Evolutionary conservation across 2,797 vertebrate species (phyloP).

Genomic region (Gadopsis marmoratus): DNA sequence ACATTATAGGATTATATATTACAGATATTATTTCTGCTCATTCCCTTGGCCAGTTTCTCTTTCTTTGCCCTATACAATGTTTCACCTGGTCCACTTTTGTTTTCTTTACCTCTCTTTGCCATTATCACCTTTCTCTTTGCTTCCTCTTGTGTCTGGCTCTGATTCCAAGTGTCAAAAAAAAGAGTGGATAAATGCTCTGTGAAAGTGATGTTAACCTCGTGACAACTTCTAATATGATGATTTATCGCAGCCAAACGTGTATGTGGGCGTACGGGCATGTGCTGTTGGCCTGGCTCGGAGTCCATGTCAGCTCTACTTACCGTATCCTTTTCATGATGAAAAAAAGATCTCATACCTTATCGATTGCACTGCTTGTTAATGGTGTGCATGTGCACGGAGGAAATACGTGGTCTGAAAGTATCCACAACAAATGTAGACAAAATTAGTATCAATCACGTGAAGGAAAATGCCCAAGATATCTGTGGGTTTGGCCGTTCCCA

Average conservation of each 20-base stretch:
- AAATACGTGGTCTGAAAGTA: constrained; percentile 56
- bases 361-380: constrained; percentile 44
- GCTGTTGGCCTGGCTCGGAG: constrained; percentile 30
- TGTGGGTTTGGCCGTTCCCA: constrained; percentile 61
- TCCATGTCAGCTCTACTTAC: constrained; percentile 56
- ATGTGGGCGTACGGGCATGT: constrained; percentile 29
- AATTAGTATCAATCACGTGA: constrained; percentile 65
- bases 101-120: constrained; percentile 11
- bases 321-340: constrained; percentile 32
- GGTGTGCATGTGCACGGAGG: constrained; percentile 44
- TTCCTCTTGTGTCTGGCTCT: constrained; percentile 57
- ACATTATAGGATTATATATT: constrained; percentile 18
- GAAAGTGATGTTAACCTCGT: constrained; percentile 69
- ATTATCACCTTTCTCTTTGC: constrained; percentile 28
- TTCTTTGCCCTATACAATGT: not conserved
- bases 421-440: constrained; percentile 52
- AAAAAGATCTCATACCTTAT: constrained; percentile 65
- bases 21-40: constrained; percentile 1
- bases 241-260: constrained; percentile 69
- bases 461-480: constrained; percentile 57
- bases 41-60: constrained; percentile 1
- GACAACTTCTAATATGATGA: constrained; percentile 74
- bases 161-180: constrained; percentile 56
- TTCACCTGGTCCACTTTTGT: constrained; percentile 40
- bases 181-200: constrained; percentile 55